A percentile compares a stretch with the other conserved stretches of the same genome.
Conservation (phyloP, 2,888 invertebrate species). For the Xylocampa areola region DNA sequence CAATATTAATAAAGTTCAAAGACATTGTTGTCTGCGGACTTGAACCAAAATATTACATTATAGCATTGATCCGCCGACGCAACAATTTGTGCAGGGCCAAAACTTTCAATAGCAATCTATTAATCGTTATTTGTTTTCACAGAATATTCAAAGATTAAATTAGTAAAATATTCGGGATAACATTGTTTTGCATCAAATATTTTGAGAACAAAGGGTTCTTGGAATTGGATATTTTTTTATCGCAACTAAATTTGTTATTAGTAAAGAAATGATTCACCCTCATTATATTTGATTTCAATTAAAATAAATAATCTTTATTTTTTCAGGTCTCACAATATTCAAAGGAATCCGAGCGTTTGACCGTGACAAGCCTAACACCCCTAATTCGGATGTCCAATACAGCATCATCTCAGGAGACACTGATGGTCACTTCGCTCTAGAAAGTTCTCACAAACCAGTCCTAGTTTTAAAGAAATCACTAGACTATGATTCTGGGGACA, state of each 20-base stretch:
- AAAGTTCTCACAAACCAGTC: constrained; percentile 94
- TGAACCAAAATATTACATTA: constrained; percentile 22
- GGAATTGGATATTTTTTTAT: too few species aligned
- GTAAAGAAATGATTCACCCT: not conserved
- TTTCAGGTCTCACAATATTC: constrained; percentile 94
- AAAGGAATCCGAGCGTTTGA: constrained; percentile 95
- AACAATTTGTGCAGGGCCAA: constrained; percentile 17
- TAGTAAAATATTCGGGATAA: constrained; percentile 5
- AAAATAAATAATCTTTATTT: not conserved
- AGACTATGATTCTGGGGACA: constrained; percentile 95
- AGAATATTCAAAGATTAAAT: not conserved
- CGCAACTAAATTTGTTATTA: too few species aligned
- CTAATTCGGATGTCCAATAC: constrained; percentile 96
- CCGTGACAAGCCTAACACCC: constrained; percentile 96
- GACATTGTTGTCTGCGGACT: constrained; percentile 26
- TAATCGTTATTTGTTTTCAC: not conserved
- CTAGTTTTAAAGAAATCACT: constrained; percentile 93
- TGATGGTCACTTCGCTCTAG: constrained; percentile 93
- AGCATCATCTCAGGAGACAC: constrained; percentile 93
- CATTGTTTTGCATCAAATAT: constrained; percentile 9
- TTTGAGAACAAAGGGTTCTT: too few species aligned
- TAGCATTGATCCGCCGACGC: constrained; percentile 18
- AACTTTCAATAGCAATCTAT: constrained; percentile 4
- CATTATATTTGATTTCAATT: not conserved
- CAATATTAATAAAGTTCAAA: constrained; percentile 47